Base-by-base conservation (phyloP, 2,113 vertebrate genomes). In the Aythya baeri region DNA sequence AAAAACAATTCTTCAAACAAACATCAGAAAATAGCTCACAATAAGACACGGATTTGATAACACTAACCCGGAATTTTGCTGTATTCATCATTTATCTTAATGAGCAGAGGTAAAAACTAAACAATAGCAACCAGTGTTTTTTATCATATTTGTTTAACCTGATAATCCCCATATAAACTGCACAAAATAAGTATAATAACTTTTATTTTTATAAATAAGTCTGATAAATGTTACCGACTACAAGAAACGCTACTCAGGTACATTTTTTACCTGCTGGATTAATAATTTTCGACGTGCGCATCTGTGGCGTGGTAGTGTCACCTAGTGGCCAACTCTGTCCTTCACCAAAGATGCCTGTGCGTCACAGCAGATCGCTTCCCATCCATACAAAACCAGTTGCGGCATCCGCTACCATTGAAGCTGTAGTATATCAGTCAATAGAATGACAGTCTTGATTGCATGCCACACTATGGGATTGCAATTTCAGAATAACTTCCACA, bases 321-420 rank as follows among this genome's bases (percentile, higher is more conserved):
- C 36, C 80, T 88, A 89, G 93, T 5, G 96, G 94, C 10, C 4
- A 11, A 7, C 5, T 5, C 22, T 4, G 4, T 43, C 34, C 27
- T 2, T 5, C 1, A 15, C 15, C 11, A 4, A 32, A 3, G 12
- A 3, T 0, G 9, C 1, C 25, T 26, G 5, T 0, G 5, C 0
- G 0, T 55, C 20, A 0, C 5, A 23, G 14, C 9, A 25, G 14
- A 13, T 16, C 3, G 1, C 27, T 11, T 63, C 7, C 26, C 9
- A 13, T 3, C 12, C 7, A 0, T 9, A 4, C 8, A 76, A 58
- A 22, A 20, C 18, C 21, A 1, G 0, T 4, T 25, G 72, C 21
- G 31, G 23, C n/a, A 17, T 55, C 26, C 6, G 12, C 38, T 61
- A 6, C 26, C 7, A 8, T 13, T 4, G 68, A 46, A n/a, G 18